Evolutionary conservation across 2,888 invertebrate genomes (phyloP), one percentile per base, ranked within the genome.

Genomic region (Brachyptera risi): DNA sequence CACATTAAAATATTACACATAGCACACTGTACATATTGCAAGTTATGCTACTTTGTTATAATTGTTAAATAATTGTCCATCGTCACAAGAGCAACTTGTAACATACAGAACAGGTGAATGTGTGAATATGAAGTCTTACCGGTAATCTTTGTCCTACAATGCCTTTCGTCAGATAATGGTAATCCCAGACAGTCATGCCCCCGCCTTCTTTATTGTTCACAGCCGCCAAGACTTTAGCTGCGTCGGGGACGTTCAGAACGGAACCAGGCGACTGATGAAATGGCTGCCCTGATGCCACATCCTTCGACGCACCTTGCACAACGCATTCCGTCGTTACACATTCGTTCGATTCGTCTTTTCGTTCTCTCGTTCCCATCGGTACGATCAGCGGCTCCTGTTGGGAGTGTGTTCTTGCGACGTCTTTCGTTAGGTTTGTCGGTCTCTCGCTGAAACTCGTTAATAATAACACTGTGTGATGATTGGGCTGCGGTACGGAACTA

Each of bases 181-280:
- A 66, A 54, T 67, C 67, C 67, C 67, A 67, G 11, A 66, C 60
- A 31, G 67, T 63, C 66, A 66, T 65, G 11, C 56, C 44, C 21
- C 61, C 23, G 26, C 72, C 70, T 27, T 72, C 71, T 63, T 73
- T 74, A 27, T 67, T 60, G 2, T 62, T 61, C 2, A 65, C 65
- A 11, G 65, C 66, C n/a, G 67, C 68, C 57, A 71, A 63, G 56
- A 71, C 68, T 65, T 72, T 74, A 57, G 73, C 71, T 50, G 72
- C 69, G 64, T 75, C 74, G 40, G 75, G 75, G 42, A 75, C 75
- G 65, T 74, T 75, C 50, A 75, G 68, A 38, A 75, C 73, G 50
- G 73, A 69, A 50, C 72, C 69, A 19, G 63, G 51, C 69, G 65
- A 70, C 69, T 56, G 72, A 62, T 23, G 67, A 61, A 21, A 38